Base-by-base conservation (phyloP, 2,888 invertebrate species). In the Amblyjoppa fuscipennis region DNA sequence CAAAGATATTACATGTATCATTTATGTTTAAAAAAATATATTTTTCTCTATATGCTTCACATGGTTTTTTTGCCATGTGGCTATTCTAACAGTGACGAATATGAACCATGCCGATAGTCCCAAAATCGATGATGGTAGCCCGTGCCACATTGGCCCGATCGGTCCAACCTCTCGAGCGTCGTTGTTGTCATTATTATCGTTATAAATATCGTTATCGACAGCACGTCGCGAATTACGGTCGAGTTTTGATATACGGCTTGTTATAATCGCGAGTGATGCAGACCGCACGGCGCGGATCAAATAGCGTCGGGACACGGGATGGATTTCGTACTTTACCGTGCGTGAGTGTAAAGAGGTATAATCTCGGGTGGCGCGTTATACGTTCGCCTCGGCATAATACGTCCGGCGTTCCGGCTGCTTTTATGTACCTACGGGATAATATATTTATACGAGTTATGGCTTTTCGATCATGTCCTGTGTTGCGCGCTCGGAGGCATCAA, bases 401-500 rank as follows among this genome's bases (percentile, higher is more conserved):
- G 70, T 61, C 45, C 38, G n/a, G 28, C 59, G 69, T 77, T 81
- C 56, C 83, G 68, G 61, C 45, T 45, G 87, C 84, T 88, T 87
- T 89, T 88, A 88, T 84, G 80, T 83, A 87, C 76, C 76, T 64
- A 78, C 73, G 75, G 51, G 87, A 87, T 88, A 87, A 89, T 89
- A 88, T 88, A 89, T 89, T 89, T 88, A 86, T 81, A 83, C 68
- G 86, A 89, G 87, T 88, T 89, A 89, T 89, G 86, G 89, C 88
- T 89, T 89, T 88, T 88, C 89, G 88, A 89, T 89, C 86, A 84
- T 87, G 87, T 87, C 87, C 81, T 83, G 73, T 66, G 87, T 78
- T 76, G 83, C 85, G 83, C 85, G 83, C 85, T 86, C 81, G 77
- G 86, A 84, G 82, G 84, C 88, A 89, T 89, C 89, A 89, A 89